Evolutionary conservation across 30 jellyfish, hydroid and myxozoan species (phyloP), one percentile per base, ranked within the genome.

Genomic region (Rhopilema esculentum): DNA sequence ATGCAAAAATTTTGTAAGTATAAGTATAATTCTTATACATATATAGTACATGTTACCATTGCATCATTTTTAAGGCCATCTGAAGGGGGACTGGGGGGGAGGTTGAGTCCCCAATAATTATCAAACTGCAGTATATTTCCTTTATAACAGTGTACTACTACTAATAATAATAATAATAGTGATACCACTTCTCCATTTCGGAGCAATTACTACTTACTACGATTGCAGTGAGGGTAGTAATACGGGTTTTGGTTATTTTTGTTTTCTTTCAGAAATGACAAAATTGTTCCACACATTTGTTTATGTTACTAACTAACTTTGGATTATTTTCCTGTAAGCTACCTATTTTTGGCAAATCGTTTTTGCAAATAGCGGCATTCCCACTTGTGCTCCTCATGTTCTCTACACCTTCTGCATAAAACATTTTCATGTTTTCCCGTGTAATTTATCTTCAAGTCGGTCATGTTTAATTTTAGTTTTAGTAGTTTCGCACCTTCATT

Each of bases 401-500:
- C 57, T 6, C 57, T 12, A 2, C 57, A 40, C 57, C 57, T 40
- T 40, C 57, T 40, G 57, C 57, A 40, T 40, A 40, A 40, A 40
- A 40, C 57, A 40, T 40, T 40, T 40, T 40, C 57, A 40, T 40
- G 6, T 40, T 40, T 40, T 40, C 57, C 57, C 6, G 6, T 40
- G 57, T 40, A 40, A 40, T 40, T 40, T 40, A 2, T 40, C 57
- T 40, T 40, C 9, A 40, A 40, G 6, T 40, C 12, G 57, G 57
- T 40, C 57, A 40, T 40, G 57, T 12, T 40, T 40, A 40, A 40
- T 40, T 40, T 40, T 40, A 40, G 57, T n/a, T n/a, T n/a, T n/a
- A n/a, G n/a, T 40, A 40, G 57, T 12, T 40, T 40, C 12, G 78
- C 83, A 72, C 83, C 66, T 40, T 72, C 83, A 40, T 72, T 72